phyloP scores from a whole-genome alignment of 2,888 invertebrate species.

The Dolomedes plantarius region DNA sequence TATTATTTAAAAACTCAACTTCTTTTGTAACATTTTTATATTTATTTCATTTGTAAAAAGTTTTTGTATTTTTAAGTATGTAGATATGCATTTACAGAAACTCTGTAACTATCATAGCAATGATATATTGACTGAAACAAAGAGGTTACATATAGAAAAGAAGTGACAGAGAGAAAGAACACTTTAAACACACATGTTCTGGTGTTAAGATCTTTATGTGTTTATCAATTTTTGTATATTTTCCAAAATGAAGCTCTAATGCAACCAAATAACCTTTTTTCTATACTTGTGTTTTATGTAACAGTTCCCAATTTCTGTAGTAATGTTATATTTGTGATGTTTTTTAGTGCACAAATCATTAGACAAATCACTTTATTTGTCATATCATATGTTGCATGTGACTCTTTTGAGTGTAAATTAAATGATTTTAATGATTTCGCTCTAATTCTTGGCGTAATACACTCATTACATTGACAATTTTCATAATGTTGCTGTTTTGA shows the following conservation, averaged over 20 bases:
- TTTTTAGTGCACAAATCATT: slow-evolving; percentile 44
- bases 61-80: slow-evolving; percentile 40
- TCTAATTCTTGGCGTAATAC: background rate
- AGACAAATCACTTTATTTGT: slow-evolving; percentile 31
- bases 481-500: no score
- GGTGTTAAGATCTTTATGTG: background rate
- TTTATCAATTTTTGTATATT: background rate
- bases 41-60: slow-evolving; percentile 53
- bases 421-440: slow-evolving; percentile 58
- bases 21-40: slow-evolving; percentile 26
- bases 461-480: no score
- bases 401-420: slow-evolving; percentile 60
- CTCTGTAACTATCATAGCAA: background rate
- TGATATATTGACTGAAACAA: background rate
- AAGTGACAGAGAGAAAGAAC: background rate
- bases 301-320: slow-evolving; percentile 8
- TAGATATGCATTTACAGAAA: slow-evolving; percentile 35
- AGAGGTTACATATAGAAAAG: background rate
- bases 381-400: slow-evolving; percentile 45
- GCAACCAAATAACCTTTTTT: slow-evolving; percentile 2
- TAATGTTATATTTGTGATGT: slow-evolving; percentile 12
- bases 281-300: slow-evolving; percentile 29
- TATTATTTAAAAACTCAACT: slow-evolving; percentile 17
- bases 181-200: background rate
- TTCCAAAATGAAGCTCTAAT: background rate